A percentile compares a stretch with the other conserved stretches of the same genome.
Evolutionary conservation across 2,888 invertebrate genomes (phyloP).

Genomic region (Barypeithes pellucidus): DNA sequence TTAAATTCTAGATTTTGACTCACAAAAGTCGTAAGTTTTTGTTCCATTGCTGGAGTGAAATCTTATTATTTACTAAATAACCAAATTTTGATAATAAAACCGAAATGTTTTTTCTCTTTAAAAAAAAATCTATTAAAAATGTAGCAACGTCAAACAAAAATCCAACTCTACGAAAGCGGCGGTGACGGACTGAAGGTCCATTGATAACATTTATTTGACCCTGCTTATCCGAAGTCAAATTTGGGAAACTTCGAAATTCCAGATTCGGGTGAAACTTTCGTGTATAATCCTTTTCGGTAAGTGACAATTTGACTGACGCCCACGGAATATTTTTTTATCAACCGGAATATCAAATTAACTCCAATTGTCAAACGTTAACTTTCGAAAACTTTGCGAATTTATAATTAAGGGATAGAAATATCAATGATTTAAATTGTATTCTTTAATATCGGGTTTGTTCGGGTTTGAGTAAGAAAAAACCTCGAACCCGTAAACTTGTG

Average conservation of each 20-base stretch:
- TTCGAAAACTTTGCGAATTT: not conserved
- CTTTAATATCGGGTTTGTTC: too few species aligned
- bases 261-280: not conserved
- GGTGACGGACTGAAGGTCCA: not conserved
- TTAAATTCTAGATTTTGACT: too few species aligned
- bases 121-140: not conserved
- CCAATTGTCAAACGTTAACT: too few species aligned
- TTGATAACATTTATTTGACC: not conserved
- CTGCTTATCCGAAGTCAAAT: conserved; percentile 6
- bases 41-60: too few species aligned
- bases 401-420: too few species aligned
- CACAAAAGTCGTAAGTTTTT: too few species aligned
- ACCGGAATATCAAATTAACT: not conserved
- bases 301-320: not conserved
- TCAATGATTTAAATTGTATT: too few species aligned
- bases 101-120: not conserved
- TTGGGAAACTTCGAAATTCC: not conserved
- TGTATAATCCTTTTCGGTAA: not conserved
- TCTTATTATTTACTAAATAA: too few species aligned
- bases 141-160: not conserved
- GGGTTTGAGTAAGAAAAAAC: too few species aligned
- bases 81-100: too few species aligned
- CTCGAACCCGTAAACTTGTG: too few species aligned
- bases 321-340: not conserved
- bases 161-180: not conserved